A percentile compares a stretch with the other conserved stretches of the same genome.
Evolutionary conservation across 2,797 vertebrate species (phyloP).

Genomic region (Pogonophryne albipinna): DNA sequence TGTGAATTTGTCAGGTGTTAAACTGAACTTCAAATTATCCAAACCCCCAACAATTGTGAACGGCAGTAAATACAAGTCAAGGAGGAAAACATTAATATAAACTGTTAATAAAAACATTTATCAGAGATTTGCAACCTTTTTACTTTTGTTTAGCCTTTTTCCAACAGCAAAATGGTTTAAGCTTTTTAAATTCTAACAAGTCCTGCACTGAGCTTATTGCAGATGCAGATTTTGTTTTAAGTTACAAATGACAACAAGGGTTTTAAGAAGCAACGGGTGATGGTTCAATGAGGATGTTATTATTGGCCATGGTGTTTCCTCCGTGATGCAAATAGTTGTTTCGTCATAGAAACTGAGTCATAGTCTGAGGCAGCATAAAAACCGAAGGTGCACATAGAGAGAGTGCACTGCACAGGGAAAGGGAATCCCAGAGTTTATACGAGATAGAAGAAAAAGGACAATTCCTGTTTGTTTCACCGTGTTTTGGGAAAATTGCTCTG

Average conservation of each 20-base stretch:
- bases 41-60: too few relatives aligned
- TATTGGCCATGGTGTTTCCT: neutral
- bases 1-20: too few relatives aligned
- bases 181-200: neutral
- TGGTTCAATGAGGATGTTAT: too few relatives aligned
- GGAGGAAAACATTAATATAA: too few relatives aligned
- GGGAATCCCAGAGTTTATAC: neutral
- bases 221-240: neutral
- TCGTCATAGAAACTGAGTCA: neutral
- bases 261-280: neutral
- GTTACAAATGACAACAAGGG: neutral
- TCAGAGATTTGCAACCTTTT: too few relatives aligned
- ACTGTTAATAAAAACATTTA: too few relatives aligned
- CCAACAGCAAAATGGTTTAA: neutral
- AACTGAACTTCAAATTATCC: too few relatives aligned
- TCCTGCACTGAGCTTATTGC: neutral
- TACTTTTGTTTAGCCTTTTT: neutral
- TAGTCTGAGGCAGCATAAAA: conserved; percentile 3
- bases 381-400: neutral
- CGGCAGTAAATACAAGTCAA: too few relatives aligned
- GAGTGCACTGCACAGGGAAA: neutral
- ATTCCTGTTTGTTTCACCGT: neutral
- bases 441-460: neutral
- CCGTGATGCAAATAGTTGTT: conserved; percentile 27
- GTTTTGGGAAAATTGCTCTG: neutral